Evolutionary conservation across 2,113 vertebrate species (phyloP).

Genomic region (Prolemur simus): DNA sequence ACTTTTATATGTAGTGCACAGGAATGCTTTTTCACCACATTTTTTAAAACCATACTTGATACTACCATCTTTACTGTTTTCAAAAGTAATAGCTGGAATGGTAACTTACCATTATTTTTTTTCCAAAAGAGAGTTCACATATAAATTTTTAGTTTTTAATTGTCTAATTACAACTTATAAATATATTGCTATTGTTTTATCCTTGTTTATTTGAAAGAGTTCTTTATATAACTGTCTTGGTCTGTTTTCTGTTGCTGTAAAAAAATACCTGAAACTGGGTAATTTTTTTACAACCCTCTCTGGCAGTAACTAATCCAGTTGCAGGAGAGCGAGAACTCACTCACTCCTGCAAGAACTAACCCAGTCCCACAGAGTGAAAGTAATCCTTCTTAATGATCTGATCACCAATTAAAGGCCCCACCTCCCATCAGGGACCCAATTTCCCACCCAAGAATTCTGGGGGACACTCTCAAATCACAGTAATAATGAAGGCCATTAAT

Average conservation of each 20-base stretch:
- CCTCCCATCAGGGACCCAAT: not conserved
- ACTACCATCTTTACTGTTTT: not conserved
- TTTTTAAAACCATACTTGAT: not conserved
- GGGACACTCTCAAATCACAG: not conserved
- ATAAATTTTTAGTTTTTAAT: not conserved
- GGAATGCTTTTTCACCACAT: not conserved
- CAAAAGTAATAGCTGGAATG: not conserved
- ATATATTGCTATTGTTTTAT: not conserved
- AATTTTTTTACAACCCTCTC: not conserved
- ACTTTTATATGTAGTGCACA: not conserved
- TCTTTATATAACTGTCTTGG: not conserved
- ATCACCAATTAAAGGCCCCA: not conserved
- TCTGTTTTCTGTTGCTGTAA: not conserved
- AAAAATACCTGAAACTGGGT: not conserved
- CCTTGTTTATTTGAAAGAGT: not conserved
- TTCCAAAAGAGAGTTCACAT: not conserved
- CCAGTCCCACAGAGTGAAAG: not conserved
- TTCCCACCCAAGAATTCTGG: not conserved
- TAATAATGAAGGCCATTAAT: not conserved
- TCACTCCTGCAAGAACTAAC: not conserved
- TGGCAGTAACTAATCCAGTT: not conserved
- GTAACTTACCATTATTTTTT: not conserved
- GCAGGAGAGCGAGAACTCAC: not conserved
- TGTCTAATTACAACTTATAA: not conserved
- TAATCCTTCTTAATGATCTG: not conserved